A percentile compares a stretch with the other conserved stretches of the same genome.
Evolutionary conservation across 2,113 vertebrate genomes (phyloP).

Genomic region (Rhynchopsitta pachyrhyncha): DNA sequence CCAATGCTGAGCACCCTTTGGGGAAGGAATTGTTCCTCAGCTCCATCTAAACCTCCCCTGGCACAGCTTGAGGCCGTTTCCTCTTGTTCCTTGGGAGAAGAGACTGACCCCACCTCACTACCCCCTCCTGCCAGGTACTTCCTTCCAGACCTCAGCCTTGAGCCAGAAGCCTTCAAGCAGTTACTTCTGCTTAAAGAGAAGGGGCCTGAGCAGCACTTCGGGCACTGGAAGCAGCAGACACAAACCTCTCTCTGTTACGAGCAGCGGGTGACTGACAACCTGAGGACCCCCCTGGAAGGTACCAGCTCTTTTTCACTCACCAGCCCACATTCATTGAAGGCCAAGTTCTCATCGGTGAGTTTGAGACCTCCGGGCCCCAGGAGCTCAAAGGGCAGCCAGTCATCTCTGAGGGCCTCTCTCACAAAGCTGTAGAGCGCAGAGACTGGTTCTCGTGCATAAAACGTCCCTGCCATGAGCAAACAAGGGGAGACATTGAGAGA

Average conservation of each 20-base stretch:
- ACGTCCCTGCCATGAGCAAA: conserved; percentile 80
- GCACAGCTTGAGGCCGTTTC: neutral
- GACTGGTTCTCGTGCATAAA: conserved; percentile 87
- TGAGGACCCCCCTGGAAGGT: neutral
- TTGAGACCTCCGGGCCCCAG: conserved; percentile 87
- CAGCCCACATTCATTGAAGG: conserved; percentile 89
- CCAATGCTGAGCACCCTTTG: neutral
- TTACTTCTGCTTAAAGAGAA: neutral
- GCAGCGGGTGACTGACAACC: neutral
- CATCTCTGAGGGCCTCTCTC: conserved; percentile 80
- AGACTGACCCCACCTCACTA: neutral
- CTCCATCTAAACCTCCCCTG: neutral
- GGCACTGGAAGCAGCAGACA: neutral
- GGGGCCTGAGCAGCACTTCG: neutral
- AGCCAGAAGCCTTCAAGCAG: neutral
- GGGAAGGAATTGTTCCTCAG: neutral
- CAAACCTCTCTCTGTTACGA: neutral
- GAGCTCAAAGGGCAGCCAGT: conserved; percentile 94
- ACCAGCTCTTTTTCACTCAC: conserved; percentile 71
- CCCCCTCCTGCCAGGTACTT: neutral
- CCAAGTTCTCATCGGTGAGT: conserved; percentile 80
- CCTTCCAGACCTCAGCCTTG: neutral
- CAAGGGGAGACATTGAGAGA: neutral
- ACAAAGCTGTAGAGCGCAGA: conserved; percentile 83
- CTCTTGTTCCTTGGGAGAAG: neutral